Conservation (phyloP, 2,888 invertebrate genomes). For the Heliconius charithonia region DNA sequence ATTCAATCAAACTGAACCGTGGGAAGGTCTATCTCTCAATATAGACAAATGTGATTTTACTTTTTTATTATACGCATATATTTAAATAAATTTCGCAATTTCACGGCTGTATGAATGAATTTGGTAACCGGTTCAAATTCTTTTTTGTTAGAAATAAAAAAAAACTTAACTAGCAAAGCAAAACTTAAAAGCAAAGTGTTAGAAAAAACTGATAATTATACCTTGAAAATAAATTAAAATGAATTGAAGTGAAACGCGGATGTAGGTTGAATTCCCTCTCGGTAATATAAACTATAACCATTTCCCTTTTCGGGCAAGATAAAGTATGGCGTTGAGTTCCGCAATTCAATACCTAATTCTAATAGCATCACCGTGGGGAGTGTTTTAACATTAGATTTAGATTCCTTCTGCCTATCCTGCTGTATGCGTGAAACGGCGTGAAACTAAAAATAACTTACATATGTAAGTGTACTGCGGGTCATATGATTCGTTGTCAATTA, state of each 20-base stretch:
- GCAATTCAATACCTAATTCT: background rate
- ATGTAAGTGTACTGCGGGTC: constrained; percentile 25
- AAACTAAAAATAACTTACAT: background rate
- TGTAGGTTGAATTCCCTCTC: background rate
- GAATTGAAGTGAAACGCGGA: background rate
- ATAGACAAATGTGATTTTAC: constrained; percentile 6
- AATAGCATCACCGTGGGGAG: too few species aligned
- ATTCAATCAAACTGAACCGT: background rate
- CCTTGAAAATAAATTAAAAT: background rate
- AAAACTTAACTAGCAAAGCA: background rate
- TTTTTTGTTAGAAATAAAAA: constrained; percentile 16
- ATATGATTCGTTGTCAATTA: constrained; percentile 38
- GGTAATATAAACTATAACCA: background rate
- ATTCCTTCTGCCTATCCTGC: background rate
- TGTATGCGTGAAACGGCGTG: background rate
- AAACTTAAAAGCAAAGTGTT: constrained; percentile 12
- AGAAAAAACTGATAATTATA: constrained; percentile 2
- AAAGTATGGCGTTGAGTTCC: background rate
- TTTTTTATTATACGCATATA: constrained; percentile 32
- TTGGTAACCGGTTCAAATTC: constrained; percentile 21
- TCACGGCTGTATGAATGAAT: constrained; percentile 30
- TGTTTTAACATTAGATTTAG: background rate
- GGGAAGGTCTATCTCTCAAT: constrained; percentile 1
- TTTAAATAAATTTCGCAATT: constrained; percentile 42
- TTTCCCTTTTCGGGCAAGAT: background rate